phyloP scores from a whole-genome alignment of 2,113 vertebrate genomes.

The Dissostichus mawsoni region DNA sequence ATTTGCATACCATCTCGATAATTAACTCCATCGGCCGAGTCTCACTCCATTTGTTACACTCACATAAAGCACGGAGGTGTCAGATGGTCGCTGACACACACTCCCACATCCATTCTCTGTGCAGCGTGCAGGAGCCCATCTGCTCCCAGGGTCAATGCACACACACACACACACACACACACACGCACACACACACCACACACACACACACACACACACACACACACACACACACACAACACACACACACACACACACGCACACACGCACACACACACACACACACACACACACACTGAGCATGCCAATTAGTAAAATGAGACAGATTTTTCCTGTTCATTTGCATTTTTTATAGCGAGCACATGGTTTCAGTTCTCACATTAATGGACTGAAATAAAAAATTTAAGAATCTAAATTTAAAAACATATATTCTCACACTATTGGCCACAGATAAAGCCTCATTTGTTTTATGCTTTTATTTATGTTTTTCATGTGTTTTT shows the following conservation, averaged over 20 bases:
- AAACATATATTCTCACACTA: not conserved
- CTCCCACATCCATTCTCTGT: slow-evolving; percentile 44
- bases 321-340: slow-evolving; percentile 52
- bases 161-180: not conserved
- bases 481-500: not conserved
- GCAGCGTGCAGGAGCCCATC: slow-evolving; percentile 58
- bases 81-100: slow-evolving; percentile 61
- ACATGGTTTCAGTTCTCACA: slow-evolving; percentile 34
- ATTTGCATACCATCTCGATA: slow-evolving; percentile 32
- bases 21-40: slow-evolving; percentile 50
- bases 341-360: slow-evolving; percentile 49
- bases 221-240: not conserved
- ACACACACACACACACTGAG: not conserved
- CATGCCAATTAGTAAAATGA: slow-evolving; percentile 63
- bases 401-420: not conserved
- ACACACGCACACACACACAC: slow-evolving; percentile 14
- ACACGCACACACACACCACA: not conserved
- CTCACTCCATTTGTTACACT: slow-evolving; percentile 62
- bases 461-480: not conserved
- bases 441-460: too few relatives aligned
- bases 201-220: slow-evolving; percentile 10
- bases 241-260: slow-evolving; percentile 16
- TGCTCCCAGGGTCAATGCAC: slow-evolving; percentile 55
- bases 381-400: slow-evolving; percentile 24
- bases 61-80: slow-evolving; percentile 63